Conservation (phyloP, 1,140 invertebrate genomes). For the Scaptomyza hsui region DNA sequence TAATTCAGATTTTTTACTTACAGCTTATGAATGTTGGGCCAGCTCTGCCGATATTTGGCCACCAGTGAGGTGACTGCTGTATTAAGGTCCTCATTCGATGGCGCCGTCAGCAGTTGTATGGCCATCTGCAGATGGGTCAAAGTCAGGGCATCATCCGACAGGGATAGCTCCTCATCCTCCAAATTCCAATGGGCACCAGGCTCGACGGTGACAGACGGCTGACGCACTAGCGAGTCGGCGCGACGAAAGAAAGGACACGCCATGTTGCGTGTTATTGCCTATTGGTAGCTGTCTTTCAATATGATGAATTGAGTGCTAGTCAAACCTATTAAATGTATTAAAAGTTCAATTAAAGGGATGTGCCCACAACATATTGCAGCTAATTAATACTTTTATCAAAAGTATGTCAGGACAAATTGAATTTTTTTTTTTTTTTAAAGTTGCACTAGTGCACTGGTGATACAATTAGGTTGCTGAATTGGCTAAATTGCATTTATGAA, state of each 20-base stretch:
- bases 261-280: slow-evolving; percentile 68
- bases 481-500: too few relatives aligned
- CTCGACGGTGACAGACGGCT: slow-evolving; percentile 78
- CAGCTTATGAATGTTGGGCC: slow-evolving; percentile 82
- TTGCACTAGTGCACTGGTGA: too few relatives aligned
- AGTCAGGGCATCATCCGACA: slow-evolving; percentile 78
- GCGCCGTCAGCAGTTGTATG: slow-evolving; percentile 86
- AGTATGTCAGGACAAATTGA: slow-evolving; percentile 8
- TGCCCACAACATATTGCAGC: too few relatives aligned
- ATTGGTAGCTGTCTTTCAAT: slow-evolving; percentile 24
- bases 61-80: slow-evolving; percentile 77
- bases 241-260: slow-evolving; percentile 83
- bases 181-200: slow-evolving; percentile 72
- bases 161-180: slow-evolving; percentile 76
- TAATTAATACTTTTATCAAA: background rate
- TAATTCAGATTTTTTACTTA: slow-evolving; percentile 37
- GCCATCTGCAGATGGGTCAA: slow-evolving; percentile 86
- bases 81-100: slow-evolving; percentile 84
- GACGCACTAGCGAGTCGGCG: slow-evolving; percentile 70
- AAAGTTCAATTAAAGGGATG: slow-evolving; percentile 8
- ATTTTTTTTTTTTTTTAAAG: too few relatives aligned
- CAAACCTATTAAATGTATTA: background rate
- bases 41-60: slow-evolving; percentile 76
- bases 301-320: slow-evolving; percentile 9
- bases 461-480: too few relatives aligned